Evolutionary conservation across 2,888 invertebrate genomes (phyloP).

Genomic region (Drosophila falleni): DNA sequence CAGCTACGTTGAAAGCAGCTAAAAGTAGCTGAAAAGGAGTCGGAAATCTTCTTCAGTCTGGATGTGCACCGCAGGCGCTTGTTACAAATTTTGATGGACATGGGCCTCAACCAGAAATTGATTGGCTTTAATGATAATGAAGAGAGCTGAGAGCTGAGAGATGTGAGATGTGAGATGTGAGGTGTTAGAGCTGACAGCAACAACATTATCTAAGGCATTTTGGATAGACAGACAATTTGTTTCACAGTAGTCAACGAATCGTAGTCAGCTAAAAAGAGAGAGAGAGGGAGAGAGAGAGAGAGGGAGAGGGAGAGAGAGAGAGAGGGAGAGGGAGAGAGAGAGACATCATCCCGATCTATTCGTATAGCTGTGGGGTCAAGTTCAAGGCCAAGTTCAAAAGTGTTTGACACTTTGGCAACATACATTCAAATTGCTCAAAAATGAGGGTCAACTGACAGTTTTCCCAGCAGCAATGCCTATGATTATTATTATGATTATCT

Average conservation of each 20-base stretch:
- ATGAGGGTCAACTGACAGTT: slow-evolving; percentile 18
- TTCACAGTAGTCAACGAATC: slow-evolving; percentile 46
- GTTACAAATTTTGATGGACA: slow-evolving; percentile 81
- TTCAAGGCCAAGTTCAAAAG: slow-evolving; percentile 64
- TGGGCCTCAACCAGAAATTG: slow-evolving; percentile 67
- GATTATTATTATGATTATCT: slow-evolving; percentile 35
- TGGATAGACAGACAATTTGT: slow-evolving; percentile 70
- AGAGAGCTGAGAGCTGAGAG: slow-evolving; percentile 38
- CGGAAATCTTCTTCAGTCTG: background rate
- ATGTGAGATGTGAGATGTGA: slow-evolving; percentile 21
- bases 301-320: too few species aligned
- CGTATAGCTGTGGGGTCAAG: slow-evolving; percentile 42
- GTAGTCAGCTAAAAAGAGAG: slow-evolving; percentile 35
- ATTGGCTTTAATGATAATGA: slow-evolving; percentile 79
- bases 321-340: too few species aligned
- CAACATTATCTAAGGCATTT: slow-evolving; percentile 68
- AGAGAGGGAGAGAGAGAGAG: background rate
- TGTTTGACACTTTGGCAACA: slow-evolving; percentile 55
- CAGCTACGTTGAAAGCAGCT: background rate
- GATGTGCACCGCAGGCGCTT: slow-evolving; percentile 70
- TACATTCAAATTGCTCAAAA: slow-evolving; percentile 33
- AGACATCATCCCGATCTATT: slow-evolving; percentile 3
- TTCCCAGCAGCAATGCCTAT: slow-evolving; percentile 15
- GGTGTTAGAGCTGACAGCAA: slow-evolving; percentile 45
- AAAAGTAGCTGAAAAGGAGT: background rate